Evolutionary conservation across 2,888 invertebrate species (phyloP), one percentile per base, ranked within the genome.

Genomic region (Epinotia ramella): DNA sequence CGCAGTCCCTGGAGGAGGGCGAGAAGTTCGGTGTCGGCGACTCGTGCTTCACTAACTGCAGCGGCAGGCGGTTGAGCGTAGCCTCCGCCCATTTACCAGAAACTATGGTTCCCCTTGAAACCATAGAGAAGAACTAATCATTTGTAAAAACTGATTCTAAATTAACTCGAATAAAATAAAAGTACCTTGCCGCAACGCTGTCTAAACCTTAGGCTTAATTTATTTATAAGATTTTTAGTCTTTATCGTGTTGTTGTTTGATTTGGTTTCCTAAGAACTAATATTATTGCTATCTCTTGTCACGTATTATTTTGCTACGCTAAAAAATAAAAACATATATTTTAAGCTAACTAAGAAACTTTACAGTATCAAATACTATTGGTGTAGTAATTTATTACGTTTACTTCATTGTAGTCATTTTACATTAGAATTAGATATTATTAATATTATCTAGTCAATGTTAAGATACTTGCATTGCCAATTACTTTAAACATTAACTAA

Each of bases 1-100:
- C 98, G 0, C 97, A 98, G 84, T 96, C 97, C 0, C 94, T 98
- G 53, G 96, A 96, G 83, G 98, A 98, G 81, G 98, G 98, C 0
- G 98, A 98, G 87, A 95, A 95, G 80, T 98, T 98, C 86, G 98
- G 98, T 11, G 93, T 95, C 65, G 97, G 97, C 13, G 98, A 98
- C 85, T 98, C 97, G 5, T 97, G 97, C 88, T 98, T 97, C 83
- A 96, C 96, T 0, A 96, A 96, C 69, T 96, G 96, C 83, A 95
- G 86, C 78, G 92, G 91, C 64, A 86, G 89, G 75, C 87, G 89
- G 81, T 91, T 86, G 92, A 95, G 92, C 74, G 86, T 84, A 12
- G 82, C 81, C 40, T 86, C 90, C n/a, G 82, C 80, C 68, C 91
- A 93, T 49, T 70, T 94, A 40, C 93, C 94, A 24, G 94, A 94